Evolutionary conservation across 2,888 invertebrate genomes (phyloP), one percentile per base, ranked within the genome.

Genomic region (Pseudolycoriella hygida): DNA sequence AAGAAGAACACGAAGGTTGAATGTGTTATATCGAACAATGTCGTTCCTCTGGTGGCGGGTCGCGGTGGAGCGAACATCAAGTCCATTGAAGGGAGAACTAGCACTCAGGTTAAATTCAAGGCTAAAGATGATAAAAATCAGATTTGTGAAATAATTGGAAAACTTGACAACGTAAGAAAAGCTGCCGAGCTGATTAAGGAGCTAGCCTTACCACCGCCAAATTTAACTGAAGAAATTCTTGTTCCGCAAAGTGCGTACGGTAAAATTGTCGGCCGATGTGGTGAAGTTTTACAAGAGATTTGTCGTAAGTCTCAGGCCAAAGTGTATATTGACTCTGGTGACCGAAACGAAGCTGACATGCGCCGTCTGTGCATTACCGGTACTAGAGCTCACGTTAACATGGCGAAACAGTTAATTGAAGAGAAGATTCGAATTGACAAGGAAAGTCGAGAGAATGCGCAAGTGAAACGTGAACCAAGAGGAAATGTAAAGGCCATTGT

Each of bases 51-150:
- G 45, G 62, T 84, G 46, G 79, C 83, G 54, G 84, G 90, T 32
- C 72, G 83, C 52, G 75, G 73, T 53, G 89, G 90, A 5, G 66
- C 71, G n/a, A 78, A 76, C 55, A 75, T 90, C 42, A 81, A 80
- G 60, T 69, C 74, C 47, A 75, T 92, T 49, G 80, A 89, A 60
- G 71, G 73, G 45, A 74, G 73, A 53, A 78, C 84, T 0, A 75
- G 76, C 32, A 82, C 89, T 3, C 59, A 60, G 50, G 71, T 74
- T 44, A 61, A 66, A 56, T 72, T 67, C 54, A 56, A 68, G 40
- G 74, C 76, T 49, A 71, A 73, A 46, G 73, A 73, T 39, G 71
- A 71, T 32, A 68, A 67, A 1, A 62, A 71, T 17, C 67, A 80
- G 51, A 68, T 76, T 8, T 85, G 86, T 55, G 64, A 77, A 11